Percentiles rank a stretch among this genome's conserved stretches.
phyloP scores from a whole-genome alignment of 2,888 invertebrate genomes.

The Hypena proboscidalis region DNA sequence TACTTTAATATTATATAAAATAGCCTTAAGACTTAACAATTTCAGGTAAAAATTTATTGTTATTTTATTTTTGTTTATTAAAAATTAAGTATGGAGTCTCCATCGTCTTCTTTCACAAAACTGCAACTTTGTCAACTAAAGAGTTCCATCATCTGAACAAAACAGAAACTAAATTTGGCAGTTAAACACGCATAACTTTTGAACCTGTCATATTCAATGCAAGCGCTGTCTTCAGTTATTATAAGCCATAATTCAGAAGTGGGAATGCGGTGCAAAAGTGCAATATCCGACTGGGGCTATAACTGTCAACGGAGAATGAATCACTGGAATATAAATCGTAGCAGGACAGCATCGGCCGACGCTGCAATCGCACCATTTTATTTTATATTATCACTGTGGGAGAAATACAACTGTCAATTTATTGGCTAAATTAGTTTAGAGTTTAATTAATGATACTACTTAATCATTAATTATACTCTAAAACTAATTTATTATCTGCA shows the following conservation, averaged over 20 bases:
- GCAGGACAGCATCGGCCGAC: conserved; percentile 63
- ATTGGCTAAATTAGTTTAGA: conserved; percentile 71
- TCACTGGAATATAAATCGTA: conserved; percentile 77
- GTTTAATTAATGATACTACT: too few relatives aligned
- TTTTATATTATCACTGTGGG: conserved; percentile 66
- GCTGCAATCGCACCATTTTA: conserved; percentile 69
- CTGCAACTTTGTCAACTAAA: too few relatives aligned
- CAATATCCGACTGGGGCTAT: conserved; percentile 78
- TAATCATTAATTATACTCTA: too few relatives aligned
- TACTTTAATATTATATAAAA: too few relatives aligned
- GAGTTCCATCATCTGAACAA: too few relatives aligned
- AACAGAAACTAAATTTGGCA: too few relatives aligned
- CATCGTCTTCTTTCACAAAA: too few relatives aligned
- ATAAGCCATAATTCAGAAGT: conserved; percentile 71
- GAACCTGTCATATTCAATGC: conserved; percentile 37
- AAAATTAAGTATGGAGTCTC: too few relatives aligned
- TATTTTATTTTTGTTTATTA: too few relatives aligned
- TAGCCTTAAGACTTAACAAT: too few relatives aligned
- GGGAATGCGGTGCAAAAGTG: conserved; percentile 76
- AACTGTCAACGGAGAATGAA: conserved; percentile 80
- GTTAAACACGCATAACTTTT: conserved; percentile 18
- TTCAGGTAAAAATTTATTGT: too few relatives aligned
- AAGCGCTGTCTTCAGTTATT: conserved; percentile 64
- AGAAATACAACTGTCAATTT: conserved; percentile 64
- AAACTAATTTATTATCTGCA: too few relatives aligned